Conservation (phyloP, 2,113 vertebrate species). For the Caretta caretta region DNA sequence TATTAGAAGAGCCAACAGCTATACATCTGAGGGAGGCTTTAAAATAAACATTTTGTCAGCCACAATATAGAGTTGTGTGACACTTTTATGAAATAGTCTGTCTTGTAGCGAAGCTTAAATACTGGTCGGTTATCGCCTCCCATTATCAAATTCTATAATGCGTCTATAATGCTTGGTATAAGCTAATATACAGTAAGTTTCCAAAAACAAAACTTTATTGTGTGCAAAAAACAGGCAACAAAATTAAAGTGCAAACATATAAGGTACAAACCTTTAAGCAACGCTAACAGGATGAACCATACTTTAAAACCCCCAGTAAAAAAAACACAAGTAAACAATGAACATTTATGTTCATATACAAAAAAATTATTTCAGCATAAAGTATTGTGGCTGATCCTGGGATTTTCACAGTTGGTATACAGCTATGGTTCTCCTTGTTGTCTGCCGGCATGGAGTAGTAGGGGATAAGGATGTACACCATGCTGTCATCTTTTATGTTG, state of each 20-base stretch:
- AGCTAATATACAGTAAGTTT: neutral
- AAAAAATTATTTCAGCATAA: neutral
- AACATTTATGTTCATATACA: neutral
- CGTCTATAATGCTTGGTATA: neutral
- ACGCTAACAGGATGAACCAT: neutral
- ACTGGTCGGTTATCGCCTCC: neutral
- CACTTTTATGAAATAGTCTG: neutral
- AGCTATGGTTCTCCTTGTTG: neutral
- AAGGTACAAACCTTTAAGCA: neutral
- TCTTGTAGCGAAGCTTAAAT: neutral
- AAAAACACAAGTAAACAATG: neutral
- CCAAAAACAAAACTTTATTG: neutral
- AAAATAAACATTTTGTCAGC: neutral
- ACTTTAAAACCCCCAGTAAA: neutral
- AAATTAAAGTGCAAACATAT: neutral
- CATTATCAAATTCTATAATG: neutral
- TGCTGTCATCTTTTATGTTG: neutral
- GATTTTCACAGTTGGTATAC: neutral
- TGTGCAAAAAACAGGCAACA: neutral
- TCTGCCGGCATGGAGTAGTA: neutral
- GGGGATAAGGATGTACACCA: neutral
- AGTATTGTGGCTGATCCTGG: neutral
- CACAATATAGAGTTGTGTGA: neutral
- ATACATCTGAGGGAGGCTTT: no score
- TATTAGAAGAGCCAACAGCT: no score